phyloP scores from a whole-genome alignment of 2,888 invertebrate genomes.

The Pollenia griseotomentosa region DNA sequence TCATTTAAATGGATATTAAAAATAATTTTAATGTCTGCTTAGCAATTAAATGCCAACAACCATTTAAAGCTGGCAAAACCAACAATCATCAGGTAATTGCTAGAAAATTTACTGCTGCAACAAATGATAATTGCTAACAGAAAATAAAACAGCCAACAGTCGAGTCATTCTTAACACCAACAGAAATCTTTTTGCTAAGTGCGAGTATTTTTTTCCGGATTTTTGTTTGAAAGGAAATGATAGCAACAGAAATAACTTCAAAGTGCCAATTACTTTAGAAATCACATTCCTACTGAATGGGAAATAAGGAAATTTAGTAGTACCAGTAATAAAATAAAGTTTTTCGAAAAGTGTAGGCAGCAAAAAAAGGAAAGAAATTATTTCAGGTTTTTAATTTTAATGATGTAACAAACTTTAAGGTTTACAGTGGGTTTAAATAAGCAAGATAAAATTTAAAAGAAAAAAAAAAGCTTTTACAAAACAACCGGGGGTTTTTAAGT shows the following conservation, averaged over 20 bases:
- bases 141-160: constrained; percentile 60
- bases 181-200: constrained; percentile 42
- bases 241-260: constrained; percentile 70
- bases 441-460: background rate
- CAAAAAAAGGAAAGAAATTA: constrained; percentile 55
- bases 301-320: constrained; percentile 25
- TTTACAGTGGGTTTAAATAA: constrained; percentile 44
- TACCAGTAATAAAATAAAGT: constrained; percentile 45
- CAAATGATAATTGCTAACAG: constrained; percentile 73
- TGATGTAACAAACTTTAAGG: constrained; percentile 61
- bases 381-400: constrained; percentile 73
- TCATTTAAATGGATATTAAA: constrained; percentile 67
- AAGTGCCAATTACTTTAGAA: constrained; percentile 73
- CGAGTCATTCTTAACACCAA: constrained; percentile 36
- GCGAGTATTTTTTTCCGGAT: constrained; percentile 12
- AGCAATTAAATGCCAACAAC: constrained; percentile 71
- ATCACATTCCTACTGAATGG: constrained; percentile 53
- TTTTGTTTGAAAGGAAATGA: constrained; percentile 63
- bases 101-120: constrained; percentile 72
- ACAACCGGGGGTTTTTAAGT: background rate
- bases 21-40: constrained; percentile 70
- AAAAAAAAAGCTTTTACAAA: background rate
- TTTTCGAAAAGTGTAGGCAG: constrained; percentile 38
- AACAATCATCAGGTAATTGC: constrained; percentile 74
- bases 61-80: constrained; percentile 70